phyloP scores from a whole-genome alignment of 1,140 invertebrate genomes.

The Lordiphosa stackelbergi region DNA sequence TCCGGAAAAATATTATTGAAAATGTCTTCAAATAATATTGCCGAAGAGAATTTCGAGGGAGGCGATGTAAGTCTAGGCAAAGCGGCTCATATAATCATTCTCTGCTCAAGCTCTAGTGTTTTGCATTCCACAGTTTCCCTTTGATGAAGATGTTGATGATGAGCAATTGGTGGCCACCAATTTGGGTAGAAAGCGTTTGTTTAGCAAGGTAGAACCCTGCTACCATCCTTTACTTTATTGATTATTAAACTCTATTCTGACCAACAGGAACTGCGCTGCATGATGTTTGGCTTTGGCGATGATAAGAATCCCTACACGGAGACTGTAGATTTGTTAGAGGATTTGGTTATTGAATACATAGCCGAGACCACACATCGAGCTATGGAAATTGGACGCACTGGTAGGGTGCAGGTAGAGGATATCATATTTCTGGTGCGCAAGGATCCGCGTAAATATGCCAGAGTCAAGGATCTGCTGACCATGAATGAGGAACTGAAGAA shows the following conservation, averaged over 20 bases:
- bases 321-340: slow-evolving; percentile 97
- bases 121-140: slow-evolving; percentile 22
- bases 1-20: neutral
- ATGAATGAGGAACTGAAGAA: slow-evolving; percentile 99
- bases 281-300: slow-evolving; percentile 99
- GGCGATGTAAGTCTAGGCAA: slow-evolving; percentile 38
- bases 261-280: slow-evolving; percentile 89
- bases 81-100: too few relatives aligned
- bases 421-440: slow-evolving; percentile 99
- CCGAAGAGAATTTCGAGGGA: slow-evolving; percentile 65
- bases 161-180: slow-evolving; percentile 82
- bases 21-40: slow-evolving; percentile 50
- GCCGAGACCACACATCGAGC: slow-evolving; percentile 96
- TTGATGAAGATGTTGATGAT: slow-evolving; percentile 83
- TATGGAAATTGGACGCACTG: slow-evolving; percentile 97
- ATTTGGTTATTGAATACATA: slow-evolving; percentile 98
- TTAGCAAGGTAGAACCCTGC: slow-evolving; percentile 82
- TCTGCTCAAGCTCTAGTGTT: neutral
- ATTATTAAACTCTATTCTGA: neutral
- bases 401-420: slow-evolving; percentile 97
- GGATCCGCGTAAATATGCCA: slow-evolving; percentile 97
- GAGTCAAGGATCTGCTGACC: slow-evolving; percentile 96
- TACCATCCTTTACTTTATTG: neutral
- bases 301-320: slow-evolving; percentile 99
- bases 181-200: slow-evolving; percentile 88